Base-by-base conservation (phyloP, 1,140 invertebrate species). In the Bombus terrestris region DNA sequence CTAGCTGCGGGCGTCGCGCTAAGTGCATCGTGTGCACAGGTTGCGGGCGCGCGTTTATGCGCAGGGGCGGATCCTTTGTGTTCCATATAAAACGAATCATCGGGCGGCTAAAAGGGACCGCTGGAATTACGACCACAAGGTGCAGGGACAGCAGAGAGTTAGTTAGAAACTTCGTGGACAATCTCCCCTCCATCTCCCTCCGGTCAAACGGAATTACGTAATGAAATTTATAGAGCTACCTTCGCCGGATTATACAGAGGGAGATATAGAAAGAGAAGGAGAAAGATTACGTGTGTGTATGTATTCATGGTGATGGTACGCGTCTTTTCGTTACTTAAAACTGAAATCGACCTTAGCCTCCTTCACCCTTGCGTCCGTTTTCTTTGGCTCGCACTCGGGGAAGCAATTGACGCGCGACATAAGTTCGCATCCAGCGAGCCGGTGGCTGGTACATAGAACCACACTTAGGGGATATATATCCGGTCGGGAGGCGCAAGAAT, bases 381-480 rank as follows among this genome's bases (percentile, higher is more conserved):
- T 47, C 85, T 71, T 79, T 82, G 87, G 86, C 90, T 86, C 75
- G 69, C 62, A 88, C 78, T 88, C 86, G 73, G 84, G 79, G 81
- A 66, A 80, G 77, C 92, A 92, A 93, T 92, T 92, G 92, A 93
- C 91, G 90, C 89, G 88, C 89, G 90, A 93, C 92, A 93, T 91
- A 94, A 94, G 87, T 92, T 86, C 83, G 77, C 91, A 89, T 89
- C 88, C 89, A 88, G 86, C 87, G 85, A 86, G 83, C 83, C 82
- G 88, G 88, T 91, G 84, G 88, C 88, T 87, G 88, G 77, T 93
- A 94, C 94, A 94, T 83, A 92, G 92, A 94, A 94, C 88, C 87
- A 94, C 94, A 94, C 94, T 94, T 94, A 94, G 92, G 86, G 90
- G 87, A 90, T 90, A 90, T 92, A 91, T 92, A 90, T 90, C 89